Percentiles rank a stretch among this genome's conserved stretches.
Evolutionary conservation across 2,113 vertebrate genomes (phyloP).

Genomic region (Rattus norvegicus): GRCr8 NC_086024.1:81582501-81583000

Average conservation of each 20-base stretch:
- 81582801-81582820: background rate
- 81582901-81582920: background rate
- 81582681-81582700: conserved; percentile 30
- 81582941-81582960: background rate
- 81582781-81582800: conserved; percentile 47
- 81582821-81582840: background rate
- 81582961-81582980: background rate
- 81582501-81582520: accelerated
- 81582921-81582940: background rate
- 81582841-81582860: background rate
- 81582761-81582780: conserved; percentile 34
- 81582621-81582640: conserved; percentile 1
- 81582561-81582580: background rate
- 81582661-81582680: conserved; percentile 32
- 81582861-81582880: background rate
- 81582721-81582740: background rate
- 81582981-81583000: conserved; percentile 21
- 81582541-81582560: too few relatives aligned
- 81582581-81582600: background rate
- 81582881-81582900: background rate
- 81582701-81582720: background rate
- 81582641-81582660: background rate
- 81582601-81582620: background rate
- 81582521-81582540: background rate
- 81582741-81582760: conserved; percentile 44